Base-by-base conservation (phyloP, 2,888 invertebrate genomes). In the Tiphia femorata region DNA sequence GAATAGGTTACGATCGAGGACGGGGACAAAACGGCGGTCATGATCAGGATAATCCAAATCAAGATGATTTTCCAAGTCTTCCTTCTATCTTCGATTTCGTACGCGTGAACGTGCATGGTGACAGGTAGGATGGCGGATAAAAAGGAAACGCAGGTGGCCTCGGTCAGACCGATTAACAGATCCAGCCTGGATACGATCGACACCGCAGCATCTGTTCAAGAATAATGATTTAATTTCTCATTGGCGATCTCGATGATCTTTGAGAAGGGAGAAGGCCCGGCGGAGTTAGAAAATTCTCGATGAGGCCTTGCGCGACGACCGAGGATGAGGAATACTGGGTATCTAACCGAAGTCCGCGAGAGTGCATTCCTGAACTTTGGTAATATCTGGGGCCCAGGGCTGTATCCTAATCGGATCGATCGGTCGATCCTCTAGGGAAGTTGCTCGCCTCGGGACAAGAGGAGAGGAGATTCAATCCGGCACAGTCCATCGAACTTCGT, bases 51-150 rank as follows among this genome's bases (percentile, higher is more conserved):
- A 12, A 53, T 23, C 16, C 57, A 3, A 17, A 67, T 64, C 21
- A 69, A 27, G 29, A 72, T 40, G 50, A 78, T 46, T 58, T 62
- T 73, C 76, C 77, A 75, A n/a, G 59, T 61, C 29, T 42, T 67
- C 38, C 33, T 66, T 10, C 72, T 74, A 33, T 62, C 72, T 44
- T 75, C 48, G 5, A 59, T 64, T 42, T 64, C 48, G 46, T 76
- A 41, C 16, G 67, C 66, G 27, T 77, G 57, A 16, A 73, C 58
- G 42, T 72, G 69, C 20, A 78, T 58, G 19, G 46, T 53, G 6
- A 65, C 49, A 12, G 78, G 78, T 23, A 78, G 67, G 27, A 72
- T 19, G 6, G 67, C 67, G n/a, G 73, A 66, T 8, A 78, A 65
- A 16, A 62, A 67, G 7, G 75, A 65, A n/a, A 70, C 62, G 46